Evolutionary conservation across 2,797 vertebrate genomes (phyloP).

Genomic region (Orientallactaga sibirica): DNA sequence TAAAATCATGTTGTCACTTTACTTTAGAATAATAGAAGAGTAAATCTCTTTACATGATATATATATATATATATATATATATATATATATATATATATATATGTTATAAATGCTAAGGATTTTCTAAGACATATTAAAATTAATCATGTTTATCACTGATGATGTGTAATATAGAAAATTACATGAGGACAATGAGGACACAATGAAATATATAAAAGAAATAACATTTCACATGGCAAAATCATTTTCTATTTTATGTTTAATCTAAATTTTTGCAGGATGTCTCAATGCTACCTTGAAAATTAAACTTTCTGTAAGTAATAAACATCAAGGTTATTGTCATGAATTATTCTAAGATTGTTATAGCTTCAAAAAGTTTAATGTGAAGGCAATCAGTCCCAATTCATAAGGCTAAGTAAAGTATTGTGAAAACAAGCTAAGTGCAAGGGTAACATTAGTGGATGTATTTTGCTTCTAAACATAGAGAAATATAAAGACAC

Average conservation of each 20-base stretch:
- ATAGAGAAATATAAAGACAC: slow-evolving; percentile 30
- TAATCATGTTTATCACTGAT: slow-evolving; percentile 50
- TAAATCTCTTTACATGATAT: neutral
- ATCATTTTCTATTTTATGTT: slow-evolving; percentile 52
- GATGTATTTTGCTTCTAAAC: slow-evolving; percentile 23
- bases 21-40: neutral
- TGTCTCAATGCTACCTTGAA: slow-evolving; percentile 37
- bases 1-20: slow-evolving; percentile 51
- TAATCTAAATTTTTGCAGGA: slow-evolving; percentile 50
- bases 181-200: slow-evolving; percentile 6
- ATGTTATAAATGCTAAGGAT: neutral
- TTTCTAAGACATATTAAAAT: slow-evolving; percentile 31
- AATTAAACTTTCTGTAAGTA: slow-evolving; percentile 55
- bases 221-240: neutral
- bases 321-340: slow-evolving; percentile 44
- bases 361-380: slow-evolving; percentile 46
- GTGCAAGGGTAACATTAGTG: slow-evolving; percentile 37
- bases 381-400: slow-evolving; percentile 28
- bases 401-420: slow-evolving; percentile 47
- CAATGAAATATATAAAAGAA: slow-evolving; percentile 37
- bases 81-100: neutral
- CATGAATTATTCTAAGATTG: slow-evolving; percentile 57
- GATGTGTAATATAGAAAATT: slow-evolving; percentile 48
- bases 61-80: neutral
- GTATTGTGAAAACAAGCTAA: neutral